A percentile compares a stretch with the other conserved stretches of the same genome.
Conservation (phyloP, 2,797 vertebrate species). For the Trachurus trachurus region DNA sequence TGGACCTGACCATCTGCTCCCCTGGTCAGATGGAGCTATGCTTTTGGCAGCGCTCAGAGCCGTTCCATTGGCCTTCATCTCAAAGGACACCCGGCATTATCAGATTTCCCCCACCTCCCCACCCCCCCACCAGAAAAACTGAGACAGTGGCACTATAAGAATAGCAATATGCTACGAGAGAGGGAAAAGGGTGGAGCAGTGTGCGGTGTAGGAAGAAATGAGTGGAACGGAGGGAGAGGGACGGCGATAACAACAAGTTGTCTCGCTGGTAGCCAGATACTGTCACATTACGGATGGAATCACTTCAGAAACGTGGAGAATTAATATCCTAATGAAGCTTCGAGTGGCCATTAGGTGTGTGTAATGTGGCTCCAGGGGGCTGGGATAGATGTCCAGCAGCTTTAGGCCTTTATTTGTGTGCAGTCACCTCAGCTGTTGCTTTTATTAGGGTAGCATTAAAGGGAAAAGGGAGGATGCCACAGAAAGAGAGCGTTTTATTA, state of each 20-base stretch:
- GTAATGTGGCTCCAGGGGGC: conserved; percentile 97
- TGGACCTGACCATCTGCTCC: conserved; percentile 88
- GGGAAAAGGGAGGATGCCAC: conserved; percentile 88
- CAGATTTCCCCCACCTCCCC: conserved; percentile 89
- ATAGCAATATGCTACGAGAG: conserved; percentile 85
- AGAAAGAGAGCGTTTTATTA: conserved; percentile 94
- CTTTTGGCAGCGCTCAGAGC: conserved; percentile 90
- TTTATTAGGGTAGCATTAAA: conserved; percentile 96
- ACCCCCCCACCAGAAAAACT: conserved; percentile 75
- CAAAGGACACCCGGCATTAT: conserved; percentile 91
- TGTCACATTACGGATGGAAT: conserved; percentile 97
- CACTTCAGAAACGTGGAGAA: conserved; percentile 95
- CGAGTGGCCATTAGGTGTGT: conserved; percentile 95
- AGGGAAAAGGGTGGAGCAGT: conserved; percentile 37
- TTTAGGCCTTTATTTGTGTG: conserved; percentile 94
- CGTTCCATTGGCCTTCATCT: conserved; percentile 91
- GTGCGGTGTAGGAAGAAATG: conserved; percentile 47
- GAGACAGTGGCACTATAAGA: conserved; percentile 75
- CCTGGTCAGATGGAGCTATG: conserved; percentile 87
- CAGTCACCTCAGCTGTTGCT: conserved; percentile 95
- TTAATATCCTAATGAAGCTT: conserved; percentile 99
- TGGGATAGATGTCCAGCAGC: conserved; percentile 94
- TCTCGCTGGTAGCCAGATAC: conserved; percentile 91
- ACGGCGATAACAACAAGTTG: conserved; percentile 93
- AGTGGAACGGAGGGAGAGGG: conserved; percentile 47